Base-by-base conservation (phyloP, 2,888 invertebrate species). In the Linnaemya vulpina region DNA sequence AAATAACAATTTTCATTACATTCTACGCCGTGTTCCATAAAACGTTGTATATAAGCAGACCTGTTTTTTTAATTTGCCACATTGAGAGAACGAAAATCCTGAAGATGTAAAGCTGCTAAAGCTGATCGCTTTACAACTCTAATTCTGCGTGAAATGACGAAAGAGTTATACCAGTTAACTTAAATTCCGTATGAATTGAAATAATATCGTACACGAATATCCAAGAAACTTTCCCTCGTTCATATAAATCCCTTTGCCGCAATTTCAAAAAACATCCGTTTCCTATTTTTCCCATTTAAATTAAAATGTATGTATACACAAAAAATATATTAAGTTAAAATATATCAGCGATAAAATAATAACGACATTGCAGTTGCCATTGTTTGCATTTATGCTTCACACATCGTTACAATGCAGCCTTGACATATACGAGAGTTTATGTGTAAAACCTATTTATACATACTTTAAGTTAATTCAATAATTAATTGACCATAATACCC, bases 401-500 rank as follows among this genome's bases (percentile, higher is more conserved):
- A 63, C 43, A 75, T 75, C 20, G 25, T 30, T 15, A 9, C 25
- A 58, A 38, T 22, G 22, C 17, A 40, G 15, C 1, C 11, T 25
- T n/a, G 20, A n/a, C 35, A 20, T 43, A 55, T 43, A 40, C 13
- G 43, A 53, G 5, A 22, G 51, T 65, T 10, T 25, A 10, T 58
- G 35, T 55, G 35, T 9, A 20, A 22, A 3, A 38, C 35, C 11
- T 38, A 49, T 49, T 17, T 20, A 17, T 25, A 53, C 25, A 68
- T 49, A 30, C 35, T 62, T 17, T 22, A 38, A 53, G 13, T 55
- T 40, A 60, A 75, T 76, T 84, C 53, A 80, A 84, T 84, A 80
- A 84, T 68, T 84, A 84, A 84, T 84, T 84, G 68, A 81, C 76
- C 76, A 49, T 77, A 84, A 84, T 84, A 46, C 22, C 60, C 10